A percentile compares a stretch with the other conserved stretches of the same genome.
Conservation (phyloP, 2,797 vertebrate genomes). For the Prionace glauca region DNA sequence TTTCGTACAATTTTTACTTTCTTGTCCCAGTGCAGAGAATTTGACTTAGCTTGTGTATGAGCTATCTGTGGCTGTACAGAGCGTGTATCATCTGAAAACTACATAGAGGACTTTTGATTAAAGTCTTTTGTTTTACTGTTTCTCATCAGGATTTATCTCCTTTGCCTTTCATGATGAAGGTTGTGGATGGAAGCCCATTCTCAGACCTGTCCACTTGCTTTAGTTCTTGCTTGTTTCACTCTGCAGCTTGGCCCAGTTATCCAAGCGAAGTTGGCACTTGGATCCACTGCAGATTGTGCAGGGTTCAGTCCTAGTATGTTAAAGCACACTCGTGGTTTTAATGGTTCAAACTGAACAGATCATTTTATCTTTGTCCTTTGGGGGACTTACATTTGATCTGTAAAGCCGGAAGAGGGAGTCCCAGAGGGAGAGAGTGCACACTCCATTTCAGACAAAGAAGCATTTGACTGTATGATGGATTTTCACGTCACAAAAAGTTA, state of each 20-base stretch:
- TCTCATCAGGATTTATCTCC: not conserved
- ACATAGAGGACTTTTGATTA: not conserved
- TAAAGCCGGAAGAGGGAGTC: not conserved
- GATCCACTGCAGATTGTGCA: not conserved
- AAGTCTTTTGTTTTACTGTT: not conserved
- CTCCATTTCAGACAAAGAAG: not conserved
- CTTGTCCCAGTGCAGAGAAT: not conserved
- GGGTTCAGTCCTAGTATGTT: not conserved
- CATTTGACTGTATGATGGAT: not conserved
- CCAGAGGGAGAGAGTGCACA: not conserved
- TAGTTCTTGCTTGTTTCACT: not conserved
- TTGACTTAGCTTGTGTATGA: not conserved
- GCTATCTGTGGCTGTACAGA: not conserved
- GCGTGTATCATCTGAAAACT: not conserved
- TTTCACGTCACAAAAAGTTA: not conserved
- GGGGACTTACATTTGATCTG: conserved; percentile 4
- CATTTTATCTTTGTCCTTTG: not conserved
- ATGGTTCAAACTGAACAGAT: not conserved
- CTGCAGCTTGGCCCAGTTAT: not conserved
- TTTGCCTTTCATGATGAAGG: not conserved
- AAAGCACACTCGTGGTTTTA: not conserved
- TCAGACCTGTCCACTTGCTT: not conserved
- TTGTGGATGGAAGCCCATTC: not conserved
- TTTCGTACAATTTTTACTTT: not conserved
- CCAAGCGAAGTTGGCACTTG: not conserved